Conservation (phyloP, 2,113 vertebrate species). For the Dicentrarchus labrax region DNA sequence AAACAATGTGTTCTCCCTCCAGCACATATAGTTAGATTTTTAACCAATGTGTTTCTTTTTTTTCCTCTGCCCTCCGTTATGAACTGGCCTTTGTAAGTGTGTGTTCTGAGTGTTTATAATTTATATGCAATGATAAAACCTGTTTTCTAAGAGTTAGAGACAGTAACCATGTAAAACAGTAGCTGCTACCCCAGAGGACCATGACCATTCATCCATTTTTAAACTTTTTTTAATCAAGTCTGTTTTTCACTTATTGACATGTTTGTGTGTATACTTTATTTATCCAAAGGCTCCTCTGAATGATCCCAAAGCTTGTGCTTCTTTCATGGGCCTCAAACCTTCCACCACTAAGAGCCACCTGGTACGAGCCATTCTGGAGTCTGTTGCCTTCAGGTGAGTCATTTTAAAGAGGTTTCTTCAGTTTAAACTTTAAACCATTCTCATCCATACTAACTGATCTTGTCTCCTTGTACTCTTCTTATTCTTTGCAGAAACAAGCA, state of each 20-base stretch:
- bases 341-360: conserved; percentile 93
- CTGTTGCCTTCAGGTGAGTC: conserved; percentile 92
- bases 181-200: neutral
- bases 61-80: conserved; percentile 82
- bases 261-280: conserved; percentile 38
- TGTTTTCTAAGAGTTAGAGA: neutral
- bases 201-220: neutral
- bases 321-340: conserved; percentile 94
- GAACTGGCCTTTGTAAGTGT: conserved; percentile 87
- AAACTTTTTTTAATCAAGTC: neutral
- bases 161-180: neutral
- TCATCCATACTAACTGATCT: neutral
- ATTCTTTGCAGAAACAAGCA: conserved; percentile 90
- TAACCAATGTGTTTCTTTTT: conserved; percentile 72
- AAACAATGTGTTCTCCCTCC: no score
- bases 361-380: conserved; percentile 95
- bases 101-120: conserved; percentile 19
- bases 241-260: conserved; percentile 17
- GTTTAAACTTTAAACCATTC: neutral
- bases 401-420: neutral
- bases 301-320: conserved; percentile 91
- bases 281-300: conserved; percentile 88
- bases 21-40: neutral
- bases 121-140: neutral
- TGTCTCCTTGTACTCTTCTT: neutral